phyloP scores from a whole-genome alignment of 2,113 vertebrate genomes.

The Ovibos moschatus region DNA sequence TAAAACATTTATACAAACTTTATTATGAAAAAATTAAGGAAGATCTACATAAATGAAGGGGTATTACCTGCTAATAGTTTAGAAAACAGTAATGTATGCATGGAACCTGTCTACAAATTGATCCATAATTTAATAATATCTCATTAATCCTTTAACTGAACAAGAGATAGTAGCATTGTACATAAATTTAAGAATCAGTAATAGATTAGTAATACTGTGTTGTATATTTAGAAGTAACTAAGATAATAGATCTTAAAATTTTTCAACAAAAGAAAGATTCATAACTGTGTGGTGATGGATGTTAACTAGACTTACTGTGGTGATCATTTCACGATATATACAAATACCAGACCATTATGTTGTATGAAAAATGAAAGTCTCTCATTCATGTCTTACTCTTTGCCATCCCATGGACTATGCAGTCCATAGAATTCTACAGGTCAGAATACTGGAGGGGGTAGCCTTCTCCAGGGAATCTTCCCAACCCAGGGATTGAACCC shows the following conservation, averaged over 20 bases:
- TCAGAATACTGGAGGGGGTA: neutral
- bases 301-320: neutral
- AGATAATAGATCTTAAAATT: neutral
- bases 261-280: neutral
- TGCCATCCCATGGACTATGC: neutral
- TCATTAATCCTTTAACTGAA: neutral
- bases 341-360: neutral
- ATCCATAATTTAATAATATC: neutral
- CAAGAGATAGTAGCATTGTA: neutral
- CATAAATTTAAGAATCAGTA: neutral
- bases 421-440: neutral
- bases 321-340: neutral
- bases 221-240: neutral
- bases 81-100: neutral
- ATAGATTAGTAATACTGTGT: neutral
- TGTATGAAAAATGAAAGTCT: neutral
- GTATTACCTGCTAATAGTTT: neutral
- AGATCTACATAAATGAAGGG: neutral
- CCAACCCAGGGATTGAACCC: neutral
- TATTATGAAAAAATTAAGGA: neutral
- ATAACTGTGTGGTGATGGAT: neutral
- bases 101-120: neutral
- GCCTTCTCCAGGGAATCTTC: neutral
- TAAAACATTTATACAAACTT: neutral
- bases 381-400: neutral